Evolutionary conservation across 2,797 vertebrate genomes (phyloP), one percentile per base, ranked within the genome.

Genomic region (Phoebastria nigripes): DNA sequence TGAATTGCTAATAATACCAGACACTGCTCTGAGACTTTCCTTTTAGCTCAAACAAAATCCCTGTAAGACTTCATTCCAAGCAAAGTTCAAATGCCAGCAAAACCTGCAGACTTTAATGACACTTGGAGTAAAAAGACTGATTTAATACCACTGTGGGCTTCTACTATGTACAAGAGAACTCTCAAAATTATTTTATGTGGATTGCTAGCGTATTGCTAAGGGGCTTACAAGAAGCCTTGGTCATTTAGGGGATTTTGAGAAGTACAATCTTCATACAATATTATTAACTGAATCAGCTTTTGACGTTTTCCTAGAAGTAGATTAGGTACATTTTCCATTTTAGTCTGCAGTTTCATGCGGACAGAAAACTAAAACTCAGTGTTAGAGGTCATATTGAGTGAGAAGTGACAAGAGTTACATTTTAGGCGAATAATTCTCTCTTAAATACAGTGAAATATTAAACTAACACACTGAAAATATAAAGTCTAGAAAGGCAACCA

Each of bases 161-260:
- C 69, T 94, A 71, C 41, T 70, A 12, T 41, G 63, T 94, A 69
- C 44, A 80, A 91, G 65, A 85, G 49, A 95, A 95, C 79, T 95
- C 94, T 94, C 89, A 94, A 91, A 96, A 96, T 91, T 91, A 80
- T 95, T 97, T 97, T 88, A 87, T 87, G 47, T 89, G 74, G 46
- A 71, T 84, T 86, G 44, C 15, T 74, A 37, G 7, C 55, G 28
- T 86, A 76, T 79, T 92, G 47, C 58, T 88, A 87, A 91, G 82
- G 73, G 46, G n/a, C 46, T 94, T 97, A 54, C 20, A 80, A 87
- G 70, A 93, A 82, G 13, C 49, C 89, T 5, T 62, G 81, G 89
- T 39, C 49, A 89, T 78, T 95, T 82, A 71, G 12, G n/a, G 49
- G 66, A 96, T 83, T 91, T 89, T 97, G 42, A 92, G 80, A 94